Base-by-base conservation (phyloP, 2,888 invertebrate species). In the Chalcosyrphus nemorum region DNA sequence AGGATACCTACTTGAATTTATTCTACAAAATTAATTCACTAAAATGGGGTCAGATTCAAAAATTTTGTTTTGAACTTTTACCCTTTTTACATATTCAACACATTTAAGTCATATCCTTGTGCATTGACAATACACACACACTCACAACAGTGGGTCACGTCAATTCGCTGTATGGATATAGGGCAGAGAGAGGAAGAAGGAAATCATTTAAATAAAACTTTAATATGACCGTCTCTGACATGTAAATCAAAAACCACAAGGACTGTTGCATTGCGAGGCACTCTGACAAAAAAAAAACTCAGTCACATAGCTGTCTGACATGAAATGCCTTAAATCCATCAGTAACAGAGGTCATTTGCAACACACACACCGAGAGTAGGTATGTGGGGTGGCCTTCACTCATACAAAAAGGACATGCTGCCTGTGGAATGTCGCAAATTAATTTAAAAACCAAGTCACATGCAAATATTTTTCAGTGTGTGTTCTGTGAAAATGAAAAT, bases 231-330 rank as follows among this genome's bases (percentile, higher is more conserved):
- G 21, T 45, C 57, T 70, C 21, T 24, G 45, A 47, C 47, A 57
- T 47, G 70, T 70, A 57, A 70, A 70, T 57, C 35, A 70, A 57
- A 70, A 57, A 24, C 70, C 32, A 57, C 70, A 32, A 57, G 24
- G 32, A 32, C 35, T 68, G 29, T 43, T 54, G 54, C 21, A 45
- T 32, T 13, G 7, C 13, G 27, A 52, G n/a, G n/a, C n/a, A n/a
- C n/a, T n/a, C n/a, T n/a, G n/a, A 52, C 11, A 47, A 43, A 15
- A 56, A 45, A 45, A 68, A 32, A 13, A 56, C 57, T 17, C 32
- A 47, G 29, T 24, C 24, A 57, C 45, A 70, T 47, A 24, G 70
- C 45, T 24, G 43, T 57, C 32, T 70, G 45, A 47, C 71, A 71
- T 50, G 59, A 57, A 71, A 59, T 50, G 27, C 27, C 17, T 52